Conservation (phyloP, 1,140 invertebrate species). For the Habropoda laboriosa region DNA sequence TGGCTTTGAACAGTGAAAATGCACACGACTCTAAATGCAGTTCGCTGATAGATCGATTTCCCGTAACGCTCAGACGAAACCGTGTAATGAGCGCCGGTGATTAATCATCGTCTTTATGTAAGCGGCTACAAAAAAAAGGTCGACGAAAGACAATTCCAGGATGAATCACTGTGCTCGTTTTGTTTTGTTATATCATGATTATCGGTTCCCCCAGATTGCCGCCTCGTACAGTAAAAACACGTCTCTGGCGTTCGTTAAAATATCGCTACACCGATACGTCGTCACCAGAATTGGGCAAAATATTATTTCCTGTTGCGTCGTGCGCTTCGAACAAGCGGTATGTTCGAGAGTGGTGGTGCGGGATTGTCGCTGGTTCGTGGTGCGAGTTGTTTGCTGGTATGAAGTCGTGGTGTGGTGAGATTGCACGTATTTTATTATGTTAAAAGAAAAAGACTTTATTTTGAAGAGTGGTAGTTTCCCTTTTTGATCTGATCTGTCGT, state of each 20-base stretch:
- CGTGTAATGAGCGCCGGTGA: not conserved
- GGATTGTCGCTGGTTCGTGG: too few species aligned
- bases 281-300: too few species aligned
- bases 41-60: not conserved
- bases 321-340: too few species aligned
- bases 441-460: too few species aligned
- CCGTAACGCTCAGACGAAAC: not conserved
- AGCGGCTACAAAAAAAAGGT: conserved; percentile 3
- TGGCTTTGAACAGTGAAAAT: not conserved
- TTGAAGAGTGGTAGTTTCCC: too few species aligned
- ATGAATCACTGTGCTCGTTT: conserved; percentile 40
- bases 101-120: conserved; percentile 12
- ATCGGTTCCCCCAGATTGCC: not conserved
- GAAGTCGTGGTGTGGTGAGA: too few species aligned
- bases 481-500: too few species aligned
- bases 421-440: too few species aligned
- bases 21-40: not conserved
- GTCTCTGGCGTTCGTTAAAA: not conserved
- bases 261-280: not conserved
- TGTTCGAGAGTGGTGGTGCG: too few species aligned
- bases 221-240: not conserved
- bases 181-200: conserved; percentile 49
- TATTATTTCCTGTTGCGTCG: too few species aligned
- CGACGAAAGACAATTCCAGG: conserved; percentile 11
- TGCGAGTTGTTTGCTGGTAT: too few species aligned